Evolutionary conservation across 2,797 vertebrate genomes (phyloP), one percentile per base, ranked within the genome.

Genomic region (Phalanger gymnotis): DNA sequence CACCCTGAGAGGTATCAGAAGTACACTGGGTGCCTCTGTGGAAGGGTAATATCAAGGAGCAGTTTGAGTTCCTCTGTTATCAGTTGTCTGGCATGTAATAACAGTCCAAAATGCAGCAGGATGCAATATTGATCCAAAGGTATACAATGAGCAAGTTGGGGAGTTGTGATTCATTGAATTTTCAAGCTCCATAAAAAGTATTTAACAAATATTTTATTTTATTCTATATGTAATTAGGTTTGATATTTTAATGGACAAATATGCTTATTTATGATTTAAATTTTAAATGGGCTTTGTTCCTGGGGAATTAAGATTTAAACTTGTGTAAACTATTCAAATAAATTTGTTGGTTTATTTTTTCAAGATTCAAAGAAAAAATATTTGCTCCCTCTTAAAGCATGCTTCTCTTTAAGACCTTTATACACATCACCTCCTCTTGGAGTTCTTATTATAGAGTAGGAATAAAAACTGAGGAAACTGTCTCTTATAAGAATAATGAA

Each of bases 401-500:
- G 12, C 5, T 81, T 87, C 93, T 53, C 28, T n/a, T n/a, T n/a
- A 40, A 66, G 56, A 51, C 94, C 53, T 91, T 92, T 31, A 47
- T 89, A 31, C n/a, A 94, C 54, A 22, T 95, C 92, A 93, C 56
- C 34, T 94, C 31, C 16, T 94, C 94, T 53, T 51, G 94, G 27
- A 58, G 53, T 54, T n/a, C 91, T 53, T 40, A 81, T 10, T 47
- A 27, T 11, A 47, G 19, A 81, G 0, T 47, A 47, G 40, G 40
- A 81, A 3, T 81, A 87, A 51, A 89, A 7, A 95, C 81, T 81
- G 10, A 31, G 95, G 95, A 96, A 92, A 47, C 40, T 61, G 3
- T 53, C 73, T 95, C 3, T 94, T 56, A 94, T 90, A 93, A 91
- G 27, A 93, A 90, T 87, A 94, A 81, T 61, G 25, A 94, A 3